Evolutionary conservation across 2,888 invertebrate genomes (phyloP).

Genomic region (Cacoxenus indagator): DNA sequence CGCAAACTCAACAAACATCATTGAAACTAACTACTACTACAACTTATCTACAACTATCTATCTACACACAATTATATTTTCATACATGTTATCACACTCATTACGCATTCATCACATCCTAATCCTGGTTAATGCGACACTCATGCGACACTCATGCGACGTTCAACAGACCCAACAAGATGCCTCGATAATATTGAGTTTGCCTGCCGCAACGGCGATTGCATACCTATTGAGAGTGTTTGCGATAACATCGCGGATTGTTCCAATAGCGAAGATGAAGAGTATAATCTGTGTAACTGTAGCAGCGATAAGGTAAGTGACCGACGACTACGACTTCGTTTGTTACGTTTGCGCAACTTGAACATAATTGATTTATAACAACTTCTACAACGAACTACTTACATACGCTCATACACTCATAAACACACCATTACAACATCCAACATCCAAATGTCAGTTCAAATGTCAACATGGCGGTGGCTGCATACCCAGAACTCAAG

Average conservation of each 20-base stretch:
- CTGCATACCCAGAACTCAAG: constrained; percentile 69
- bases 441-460: constrained; percentile 55
- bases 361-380: not conserved
- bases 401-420: constrained; percentile 5
- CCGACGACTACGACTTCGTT: not conserved
- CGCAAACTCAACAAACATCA: no score
- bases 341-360: no score
- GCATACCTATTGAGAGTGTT: constrained; percentile 82
- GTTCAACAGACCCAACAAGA: constrained; percentile 31
- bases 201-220: constrained; percentile 75
- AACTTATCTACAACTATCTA: no score
- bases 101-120: constrained; percentile 30
- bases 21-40: constrained; percentile 26
- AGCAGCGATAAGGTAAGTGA: constrained; percentile 68
- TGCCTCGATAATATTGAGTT: constrained; percentile 73
- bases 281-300: constrained; percentile 68
- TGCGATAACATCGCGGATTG: constrained; percentile 90
- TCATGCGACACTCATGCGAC: constrained; percentile 23
- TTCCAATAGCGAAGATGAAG: constrained; percentile 80
- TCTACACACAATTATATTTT: no score
- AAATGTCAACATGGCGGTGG: constrained; percentile 71
- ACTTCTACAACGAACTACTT: not conserved
- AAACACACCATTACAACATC: constrained; percentile 16
- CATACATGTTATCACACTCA: no score
- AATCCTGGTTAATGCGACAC: constrained; percentile 40